Evolutionary conservation across 2,797 vertebrate species (phyloP), one percentile per base, ranked within the genome.

Genomic region (Typhlichthys subterraneus): DNA sequence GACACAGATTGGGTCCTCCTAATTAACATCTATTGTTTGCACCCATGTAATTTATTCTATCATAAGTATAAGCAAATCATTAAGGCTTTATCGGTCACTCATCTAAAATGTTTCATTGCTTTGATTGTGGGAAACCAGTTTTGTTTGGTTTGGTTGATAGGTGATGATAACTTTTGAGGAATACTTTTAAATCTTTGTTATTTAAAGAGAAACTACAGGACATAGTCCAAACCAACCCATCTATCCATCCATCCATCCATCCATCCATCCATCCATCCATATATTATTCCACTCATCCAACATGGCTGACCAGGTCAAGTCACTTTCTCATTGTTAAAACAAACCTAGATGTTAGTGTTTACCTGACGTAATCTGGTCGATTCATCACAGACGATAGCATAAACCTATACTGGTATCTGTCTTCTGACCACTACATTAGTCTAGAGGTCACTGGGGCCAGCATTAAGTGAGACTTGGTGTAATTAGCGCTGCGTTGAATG

Each of bases 261-360:
- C 15, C 15, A 17, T 17, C 15, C 15, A 17, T 17, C 15, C 15
- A 17, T 7, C 47, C 4, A 29, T 29, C 33, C 12, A n/a, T 56
- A 8, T 5, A 45, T 12, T 56, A 42, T 11, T 33, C 29, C 53
- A 6, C 3, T 31, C 53, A n/a, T 48, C 47, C 47, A 2, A 13
- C n/a, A 6, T 1, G 23, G 29, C n/a, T 14, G 6, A 58, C 11
- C 1, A 63, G 65, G 65, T 76, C 70, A 79, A 74, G 81, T 76
- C 69, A 72, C 46, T 67, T 75, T 59, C 29, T 45, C 51, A 45
- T 71, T 74, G 56, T 85, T 73, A 61, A 79, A 82, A 84, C 56
- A 82, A 76, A 38, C 72, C 11, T 63, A 33, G 57, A 5, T 72
- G 69, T 65, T 70, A 60, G 67, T 77, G 75, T 78, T 82, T 75